These are phyloP conservation scores for Physella acuta DNA, from an alignment of 1,140 invertebrate genomes.

Conservation along the genomic window DNA sequence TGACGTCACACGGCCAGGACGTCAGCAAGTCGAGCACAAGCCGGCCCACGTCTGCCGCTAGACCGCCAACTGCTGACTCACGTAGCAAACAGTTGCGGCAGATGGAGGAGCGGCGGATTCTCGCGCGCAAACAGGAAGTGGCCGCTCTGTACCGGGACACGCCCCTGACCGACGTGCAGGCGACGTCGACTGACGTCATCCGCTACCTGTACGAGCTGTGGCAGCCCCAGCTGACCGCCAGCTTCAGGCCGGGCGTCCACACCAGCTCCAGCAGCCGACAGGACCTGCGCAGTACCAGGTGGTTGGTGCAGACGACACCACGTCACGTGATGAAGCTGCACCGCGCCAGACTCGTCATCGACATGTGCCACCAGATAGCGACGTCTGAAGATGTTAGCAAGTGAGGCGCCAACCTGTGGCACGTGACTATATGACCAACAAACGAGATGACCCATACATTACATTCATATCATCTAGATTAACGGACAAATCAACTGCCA, in stretches of 20 bases:
- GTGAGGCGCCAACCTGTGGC: background rate
- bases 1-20: too few species aligned
- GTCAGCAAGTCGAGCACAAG: too few species aligned
- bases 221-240: slow-evolving; percentile 5
- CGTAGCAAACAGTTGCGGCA: too few species aligned
- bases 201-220: slow-evolving; percentile 16
- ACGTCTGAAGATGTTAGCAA: background rate
- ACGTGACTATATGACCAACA: background rate
- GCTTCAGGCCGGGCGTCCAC: background rate
- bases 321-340: background rate
- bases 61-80: too few species aligned
- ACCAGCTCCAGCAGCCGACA: background rate
- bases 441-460: background rate
- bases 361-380: background rate
- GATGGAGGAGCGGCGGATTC: too few species aligned
- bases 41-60: too few species aligned
- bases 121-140: slow-evolving; percentile 2
- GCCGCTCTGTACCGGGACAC: slow-evolving; percentile 6
- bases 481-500: too few species aligned
- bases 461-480: too few species aligned
- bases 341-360: background rate
- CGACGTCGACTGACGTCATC: slow-evolving; percentile 13
- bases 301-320: slow-evolving; percentile 1
- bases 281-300: slow-evolving; percentile 1
- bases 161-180: slow-evolving; percentile 2